phyloP scores from a whole-genome alignment of 2,113 vertebrate genomes.

The Felis catus region DNA sequence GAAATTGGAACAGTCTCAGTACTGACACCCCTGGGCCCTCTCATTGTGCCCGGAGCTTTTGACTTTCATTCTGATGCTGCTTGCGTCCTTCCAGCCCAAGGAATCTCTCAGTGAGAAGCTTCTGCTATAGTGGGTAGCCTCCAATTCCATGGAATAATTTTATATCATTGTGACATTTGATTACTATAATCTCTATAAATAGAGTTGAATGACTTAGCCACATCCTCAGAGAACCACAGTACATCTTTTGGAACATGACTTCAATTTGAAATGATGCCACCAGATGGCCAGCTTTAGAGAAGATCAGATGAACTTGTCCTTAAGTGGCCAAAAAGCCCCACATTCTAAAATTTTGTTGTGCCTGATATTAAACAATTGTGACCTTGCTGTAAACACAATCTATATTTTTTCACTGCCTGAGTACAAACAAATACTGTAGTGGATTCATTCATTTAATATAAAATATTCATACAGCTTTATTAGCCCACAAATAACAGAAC shows the following conservation, averaged over 20 bases:
- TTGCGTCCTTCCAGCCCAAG: background rate
- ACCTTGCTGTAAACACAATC: background rate
- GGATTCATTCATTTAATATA: background rate
- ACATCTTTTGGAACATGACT: background rate
- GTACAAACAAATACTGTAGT: background rate
- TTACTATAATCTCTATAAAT: conserved; percentile 50
- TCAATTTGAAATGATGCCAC: background rate
- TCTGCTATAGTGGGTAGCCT: background rate
- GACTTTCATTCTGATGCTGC: background rate
- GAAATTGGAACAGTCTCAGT: background rate
- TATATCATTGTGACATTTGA: conserved; percentile 48
- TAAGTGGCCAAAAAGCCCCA: background rate
- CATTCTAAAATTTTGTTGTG: background rate
- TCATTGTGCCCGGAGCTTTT: background rate
- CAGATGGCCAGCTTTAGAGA: background rate
- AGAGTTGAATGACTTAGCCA: conserved; percentile 3
- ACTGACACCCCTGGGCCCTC: too few species aligned
- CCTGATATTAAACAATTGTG: background rate
- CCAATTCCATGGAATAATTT: conserved; percentile 1
- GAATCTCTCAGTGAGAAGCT: background rate
- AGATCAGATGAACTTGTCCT: background rate
- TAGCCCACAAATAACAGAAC: background rate
- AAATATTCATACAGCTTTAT: background rate
- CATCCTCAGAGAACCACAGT: background rate
- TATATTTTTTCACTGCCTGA: background rate